Evolutionary conservation across 92 coral and sea anemone species (phyloP), one percentile per base, ranked within the genome.

Genomic region (Porites evermanni): DNA sequence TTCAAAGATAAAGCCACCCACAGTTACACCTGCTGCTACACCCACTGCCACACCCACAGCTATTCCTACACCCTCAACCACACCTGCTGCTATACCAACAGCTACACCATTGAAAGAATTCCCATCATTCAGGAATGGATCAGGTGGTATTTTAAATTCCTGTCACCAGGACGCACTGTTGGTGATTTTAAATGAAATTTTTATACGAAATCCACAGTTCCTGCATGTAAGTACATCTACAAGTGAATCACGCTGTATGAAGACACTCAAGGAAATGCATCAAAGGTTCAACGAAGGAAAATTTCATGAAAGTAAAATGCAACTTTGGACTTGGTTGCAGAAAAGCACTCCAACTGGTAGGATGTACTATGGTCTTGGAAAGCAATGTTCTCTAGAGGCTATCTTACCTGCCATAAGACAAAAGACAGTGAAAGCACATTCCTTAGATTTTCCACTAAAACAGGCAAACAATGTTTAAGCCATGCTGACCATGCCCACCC

Each of bases 331-430:
- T 18, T 82, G 80, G 80, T 38, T 82, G 23, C 50, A 53, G 21
- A 52, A 82, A 19, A 52, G 64, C 7, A 74, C 73, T 47, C 17
- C n/a, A 6, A 23, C 32, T 54, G 87, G 87, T 82, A 24, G 26
- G 26, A 24, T 24, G 26, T 24, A 82, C 58, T 88, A 88, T 82
- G 91, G 83, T 12, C 63, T 88, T 58, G 84, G 88, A 5, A 82
- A 77, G 20, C 63, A 66, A 61, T 87, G 84, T 8, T 83, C 91
- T 6, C 64, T 83, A 5, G 73, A 68, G 17, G 73, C 73, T 21
- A 24, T 68, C 18, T 68, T 24, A 68, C 73, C 38, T 13, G 12
- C 47, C 47, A 68, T 68, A 38, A 2, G 73, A 18, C 50, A 65
- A 16, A 21, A 68, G 56, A 29, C 29, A 29, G 5, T 23, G 75